These are phyloP conservation scores for Cecidostiba fungosa DNA, from an alignment of 2,888 invertebrate species.

Conservation along the genomic window DNA sequence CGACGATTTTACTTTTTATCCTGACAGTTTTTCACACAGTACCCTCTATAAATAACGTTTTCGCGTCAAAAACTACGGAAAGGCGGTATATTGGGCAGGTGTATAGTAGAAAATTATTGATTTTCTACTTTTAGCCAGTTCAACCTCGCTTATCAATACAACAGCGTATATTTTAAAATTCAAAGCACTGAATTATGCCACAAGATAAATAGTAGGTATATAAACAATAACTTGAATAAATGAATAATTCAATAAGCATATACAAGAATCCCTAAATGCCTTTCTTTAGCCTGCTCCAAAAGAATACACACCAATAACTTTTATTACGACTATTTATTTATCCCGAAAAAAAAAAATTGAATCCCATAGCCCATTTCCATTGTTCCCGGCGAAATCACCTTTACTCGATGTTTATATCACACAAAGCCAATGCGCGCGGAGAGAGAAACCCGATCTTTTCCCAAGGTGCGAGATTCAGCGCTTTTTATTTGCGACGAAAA, in stretches of 20 bases:
- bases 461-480: constrained; percentile 18
- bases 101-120: neutral
- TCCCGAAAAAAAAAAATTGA: neutral
- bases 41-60: neutral
- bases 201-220: neutral
- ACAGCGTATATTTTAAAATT: neutral
- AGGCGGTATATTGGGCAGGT: neutral
- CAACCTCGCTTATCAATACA: neutral
- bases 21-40: neutral
- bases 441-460: constrained; percentile 27
- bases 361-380: neutral
- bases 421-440: neutral
- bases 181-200: neutral
- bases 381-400: neutral
- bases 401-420: neutral
- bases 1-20: neutral
- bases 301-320: neutral
- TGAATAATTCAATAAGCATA: neutral
- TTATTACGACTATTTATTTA: neutral
- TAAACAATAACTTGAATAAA: neutral
- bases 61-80: neutral
- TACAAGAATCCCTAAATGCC: neutral
- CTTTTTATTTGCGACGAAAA: constrained; percentile 1
- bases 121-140: constrained; percentile 11
- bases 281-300: neutral